Evolutionary conservation across 1,140 invertebrate species (phyloP).

Genomic region (Drosophila pectinifera): DNA sequence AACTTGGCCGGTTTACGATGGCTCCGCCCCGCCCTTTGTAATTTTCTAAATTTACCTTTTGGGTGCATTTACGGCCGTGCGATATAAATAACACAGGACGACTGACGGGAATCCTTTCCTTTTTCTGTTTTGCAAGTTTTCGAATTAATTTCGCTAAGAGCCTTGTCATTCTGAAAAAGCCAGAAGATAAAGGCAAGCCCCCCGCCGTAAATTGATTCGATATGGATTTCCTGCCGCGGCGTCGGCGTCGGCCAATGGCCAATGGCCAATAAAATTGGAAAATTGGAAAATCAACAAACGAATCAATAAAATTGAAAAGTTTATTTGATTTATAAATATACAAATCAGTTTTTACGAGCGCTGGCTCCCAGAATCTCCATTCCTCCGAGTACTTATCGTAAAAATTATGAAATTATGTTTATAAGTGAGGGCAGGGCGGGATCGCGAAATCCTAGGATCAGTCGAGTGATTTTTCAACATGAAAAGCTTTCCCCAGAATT

Average conservation of each 20-base stretch:
- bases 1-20: conserved; percentile 42
- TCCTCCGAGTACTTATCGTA: conserved; percentile 60
- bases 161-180: conserved; percentile 16
- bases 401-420: conserved; percentile 75
- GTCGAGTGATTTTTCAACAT: conserved; percentile 62
- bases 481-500: conserved; percentile 64
- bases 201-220: conserved; percentile 10
- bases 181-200: conserved; percentile 4
- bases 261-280: conserved; percentile 14
- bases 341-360: conserved; percentile 73
- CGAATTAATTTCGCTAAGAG: conserved; percentile 67
- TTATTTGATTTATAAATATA: conserved; percentile 78
- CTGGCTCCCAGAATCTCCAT: conserved; percentile 35
- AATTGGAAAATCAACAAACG: conserved; percentile 71
- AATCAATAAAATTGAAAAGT: conserved; percentile 78
- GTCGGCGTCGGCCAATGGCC: no score
- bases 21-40: conserved; percentile 11
- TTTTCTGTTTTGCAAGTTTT: conserved; percentile 30
- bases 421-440: conserved; percentile 1
- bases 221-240: conserved; percentile 22
- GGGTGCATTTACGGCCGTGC: conserved; percentile 39
- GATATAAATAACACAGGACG: conserved; percentile 55
- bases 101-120: conserved; percentile 33
- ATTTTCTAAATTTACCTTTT: conserved; percentile 58
- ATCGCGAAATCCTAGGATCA: not conserved